Percentiles rank a stretch among this genome's conserved stretches.
These are phyloP conservation scores for Dexiosoma caninum DNA, from an alignment of 2,888 invertebrate species.

Conservation along the genomic window DNA sequence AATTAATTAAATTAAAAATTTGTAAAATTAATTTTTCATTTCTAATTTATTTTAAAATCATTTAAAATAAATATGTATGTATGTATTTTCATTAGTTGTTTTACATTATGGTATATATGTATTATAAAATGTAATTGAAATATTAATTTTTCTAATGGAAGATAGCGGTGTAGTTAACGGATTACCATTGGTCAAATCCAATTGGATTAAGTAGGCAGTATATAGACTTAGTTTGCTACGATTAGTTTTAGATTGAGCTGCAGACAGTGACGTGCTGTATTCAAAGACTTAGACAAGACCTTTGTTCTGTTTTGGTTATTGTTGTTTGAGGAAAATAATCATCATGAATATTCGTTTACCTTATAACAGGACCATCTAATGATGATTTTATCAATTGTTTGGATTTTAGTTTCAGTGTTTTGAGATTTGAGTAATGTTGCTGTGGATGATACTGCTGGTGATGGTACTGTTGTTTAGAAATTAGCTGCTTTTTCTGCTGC, in stretches of 20 bases:
- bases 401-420: slow-evolving; percentile 73
- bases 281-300: slow-evolving; percentile 76
- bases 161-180: slow-evolving; percentile 67
- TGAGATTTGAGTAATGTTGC: slow-evolving; percentile 70
- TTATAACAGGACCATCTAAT: slow-evolving; percentile 74
- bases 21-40: no score
- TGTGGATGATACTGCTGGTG: slow-evolving; percentile 58
- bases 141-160: no score
- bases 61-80: no score
- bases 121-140: no score
- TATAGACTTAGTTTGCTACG: slow-evolving; percentile 75
- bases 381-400: slow-evolving; percentile 78
- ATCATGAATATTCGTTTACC: slow-evolving; percentile 45
- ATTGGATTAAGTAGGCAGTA: slow-evolving; percentile 74
- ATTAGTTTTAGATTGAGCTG: slow-evolving; percentile 55
- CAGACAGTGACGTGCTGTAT: slow-evolving; percentile 60
- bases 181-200: slow-evolving; percentile 67
- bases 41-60: no score
- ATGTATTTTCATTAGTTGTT: no score
- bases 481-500: slow-evolving; percentile 61
- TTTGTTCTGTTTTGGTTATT: slow-evolving; percentile 67
- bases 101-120: no score
- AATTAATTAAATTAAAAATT: no score
- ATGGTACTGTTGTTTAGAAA: slow-evolving; percentile 56
- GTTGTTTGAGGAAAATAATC: slow-evolving; percentile 55